Conservation (phyloP, 2,888 invertebrate species). For the Aspidapion aeneum region DNA sequence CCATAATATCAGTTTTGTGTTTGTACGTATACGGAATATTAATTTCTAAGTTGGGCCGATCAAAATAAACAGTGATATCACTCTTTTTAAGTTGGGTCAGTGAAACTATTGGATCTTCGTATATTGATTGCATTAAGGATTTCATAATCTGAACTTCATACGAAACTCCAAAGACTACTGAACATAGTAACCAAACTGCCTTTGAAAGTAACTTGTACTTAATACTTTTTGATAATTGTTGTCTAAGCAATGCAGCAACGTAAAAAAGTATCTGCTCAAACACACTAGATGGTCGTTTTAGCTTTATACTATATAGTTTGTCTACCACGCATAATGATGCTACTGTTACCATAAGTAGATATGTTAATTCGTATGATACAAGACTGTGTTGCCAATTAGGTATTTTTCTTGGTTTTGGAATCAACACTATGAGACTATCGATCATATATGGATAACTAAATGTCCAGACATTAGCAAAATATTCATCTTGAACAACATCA, state of each 20-base stretch:
- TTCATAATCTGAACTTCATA: not conserved
- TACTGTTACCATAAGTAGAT: not conserved
- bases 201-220: not conserved
- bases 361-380: not conserved
- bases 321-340: not conserved
- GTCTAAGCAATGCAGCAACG: not conserved
- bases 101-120: not conserved
- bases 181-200: not conserved
- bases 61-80: not conserved
- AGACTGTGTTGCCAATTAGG: not conserved
- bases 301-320: too few relatives aligned
- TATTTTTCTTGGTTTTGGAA: not conserved
- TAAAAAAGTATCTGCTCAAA: not conserved
- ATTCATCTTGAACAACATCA: not conserved
- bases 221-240: not conserved
- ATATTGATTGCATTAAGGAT: not conserved
- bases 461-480: not conserved
- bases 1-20: not conserved
- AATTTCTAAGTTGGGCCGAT: not conserved
- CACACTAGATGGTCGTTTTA: too few relatives aligned
- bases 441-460: not conserved
- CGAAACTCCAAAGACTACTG: not conserved
- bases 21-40: not conserved
- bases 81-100: not conserved
- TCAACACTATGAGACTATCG: not conserved